These are phyloP conservation scores for Troglohyphantes excavatus DNA, from an alignment of 2,888 invertebrate genomes.

Conservation along the genomic window DNA sequence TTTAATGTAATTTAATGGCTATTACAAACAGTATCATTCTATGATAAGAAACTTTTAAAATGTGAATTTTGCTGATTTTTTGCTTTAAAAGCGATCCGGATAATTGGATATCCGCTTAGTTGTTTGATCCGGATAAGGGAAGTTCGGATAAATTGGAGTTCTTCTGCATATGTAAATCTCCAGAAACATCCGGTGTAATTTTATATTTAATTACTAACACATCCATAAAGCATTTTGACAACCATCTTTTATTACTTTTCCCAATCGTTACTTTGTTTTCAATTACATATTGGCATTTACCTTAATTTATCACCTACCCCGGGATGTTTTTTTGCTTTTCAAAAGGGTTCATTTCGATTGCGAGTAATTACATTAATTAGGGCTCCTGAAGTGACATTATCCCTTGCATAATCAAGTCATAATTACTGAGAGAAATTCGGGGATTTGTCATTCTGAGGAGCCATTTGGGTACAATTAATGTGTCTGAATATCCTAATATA, in stretches of 20 bases:
- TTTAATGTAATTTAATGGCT: too few relatives aligned
- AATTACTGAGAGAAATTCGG: not conserved
- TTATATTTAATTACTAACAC: not conserved
- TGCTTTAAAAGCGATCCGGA: too few relatives aligned
- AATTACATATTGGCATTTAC: not conserved
- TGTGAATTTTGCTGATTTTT: too few relatives aligned
- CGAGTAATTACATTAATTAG: not conserved
- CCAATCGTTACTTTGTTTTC: not conserved
- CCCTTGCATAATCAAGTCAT: not conserved
- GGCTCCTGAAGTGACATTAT: not conserved
- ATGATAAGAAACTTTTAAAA: too few relatives aligned
- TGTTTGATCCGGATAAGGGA: too few relatives aligned
- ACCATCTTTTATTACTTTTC: not conserved
- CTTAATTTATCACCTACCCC: not conserved
- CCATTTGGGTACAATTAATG: not conserved
- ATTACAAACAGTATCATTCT: too few relatives aligned
- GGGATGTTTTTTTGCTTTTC: not conserved
- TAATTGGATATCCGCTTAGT: too few relatives aligned
- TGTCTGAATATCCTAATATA: not conserved
- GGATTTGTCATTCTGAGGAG: not conserved
- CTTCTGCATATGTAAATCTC: too few relatives aligned
- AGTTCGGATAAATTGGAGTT: too few relatives aligned
- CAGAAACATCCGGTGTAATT: not conserved
- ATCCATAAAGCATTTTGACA: not conserved
- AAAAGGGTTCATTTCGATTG: too few relatives aligned